Evolutionary conservation across 2,888 invertebrate species (phyloP).

Genomic region (Beris chalybata): DNA sequence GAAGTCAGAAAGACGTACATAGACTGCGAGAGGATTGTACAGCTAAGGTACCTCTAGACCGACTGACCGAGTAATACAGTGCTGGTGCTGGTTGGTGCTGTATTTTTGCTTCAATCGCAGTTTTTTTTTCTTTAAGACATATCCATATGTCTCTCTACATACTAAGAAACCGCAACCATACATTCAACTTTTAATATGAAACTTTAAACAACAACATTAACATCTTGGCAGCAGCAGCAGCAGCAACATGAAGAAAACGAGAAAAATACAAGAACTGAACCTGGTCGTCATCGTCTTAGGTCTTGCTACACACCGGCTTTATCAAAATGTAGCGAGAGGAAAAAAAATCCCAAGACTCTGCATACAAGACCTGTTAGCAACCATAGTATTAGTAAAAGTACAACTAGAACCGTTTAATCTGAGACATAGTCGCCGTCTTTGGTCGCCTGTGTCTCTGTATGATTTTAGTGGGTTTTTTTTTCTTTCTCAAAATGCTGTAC

Average conservation of each 20-base stretch:
- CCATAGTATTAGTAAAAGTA: slow-evolving; percentile 17
- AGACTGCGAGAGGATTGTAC: slow-evolving; percentile 55
- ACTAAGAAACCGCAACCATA: slow-evolving; percentile 1
- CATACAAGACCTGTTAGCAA: not conserved
- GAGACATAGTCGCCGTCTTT: not conserved
- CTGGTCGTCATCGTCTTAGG: too few species aligned
- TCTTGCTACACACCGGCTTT: too few species aligned
- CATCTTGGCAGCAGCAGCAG: too few species aligned
- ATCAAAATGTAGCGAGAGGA: too few species aligned
- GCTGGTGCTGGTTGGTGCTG: slow-evolving; percentile 42
- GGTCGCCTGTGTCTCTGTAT: not conserved
- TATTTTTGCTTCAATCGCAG: slow-evolving; percentile 16
- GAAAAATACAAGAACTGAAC: too few species aligned
- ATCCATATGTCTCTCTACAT: slow-evolving; percentile 12
- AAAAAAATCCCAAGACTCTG: not conserved
- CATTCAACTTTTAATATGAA: too few species aligned
- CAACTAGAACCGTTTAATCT: slow-evolving; percentile 12
- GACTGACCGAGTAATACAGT: slow-evolving; percentile 59
- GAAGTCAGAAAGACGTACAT: slow-evolving; percentile 57
- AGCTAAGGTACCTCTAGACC: slow-evolving; percentile 52
- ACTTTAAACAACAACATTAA: too few species aligned
- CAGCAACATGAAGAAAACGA: too few species aligned
- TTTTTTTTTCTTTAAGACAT: slow-evolving; percentile 11
- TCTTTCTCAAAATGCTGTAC: too few species aligned
- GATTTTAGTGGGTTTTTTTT: not conserved